Percentiles rank a stretch among this genome's conserved stretches.
Evolutionary conservation across 2,113 vertebrate species (phyloP).

Genomic region (Montifringilla adamsi): DNA sequence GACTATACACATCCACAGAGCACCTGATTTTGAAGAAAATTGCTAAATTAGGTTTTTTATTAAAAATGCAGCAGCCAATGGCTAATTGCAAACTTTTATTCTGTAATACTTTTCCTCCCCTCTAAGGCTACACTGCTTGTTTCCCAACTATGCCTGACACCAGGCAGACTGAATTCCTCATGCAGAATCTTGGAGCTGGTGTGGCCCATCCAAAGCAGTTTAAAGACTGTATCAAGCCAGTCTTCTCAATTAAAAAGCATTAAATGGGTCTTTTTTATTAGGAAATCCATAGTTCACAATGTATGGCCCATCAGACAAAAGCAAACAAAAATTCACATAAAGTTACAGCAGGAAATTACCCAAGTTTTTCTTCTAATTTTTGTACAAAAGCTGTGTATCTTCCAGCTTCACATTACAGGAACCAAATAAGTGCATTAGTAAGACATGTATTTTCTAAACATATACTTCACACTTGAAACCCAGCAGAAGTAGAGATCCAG

Average conservation of each 20-base stretch:
- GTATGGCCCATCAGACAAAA: background rate
- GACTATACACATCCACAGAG: constrained; percentile 97
- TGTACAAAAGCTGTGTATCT: background rate
- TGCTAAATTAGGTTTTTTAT: constrained; percentile 47
- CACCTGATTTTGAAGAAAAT: constrained; percentile 76
- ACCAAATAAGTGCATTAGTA: background rate
- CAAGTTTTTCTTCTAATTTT: background rate
- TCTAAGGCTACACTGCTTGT: background rate
- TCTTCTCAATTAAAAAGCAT: background rate
- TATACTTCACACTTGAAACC: background rate
- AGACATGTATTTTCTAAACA: background rate
- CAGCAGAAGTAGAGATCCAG: background rate
- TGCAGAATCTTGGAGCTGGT: background rate
- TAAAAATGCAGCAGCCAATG: background rate
- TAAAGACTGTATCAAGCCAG: background rate
- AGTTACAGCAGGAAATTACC: background rate
- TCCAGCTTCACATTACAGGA: background rate
- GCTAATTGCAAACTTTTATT: constrained; percentile 11
- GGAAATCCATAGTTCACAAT: background rate
- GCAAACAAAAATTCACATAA: background rate
- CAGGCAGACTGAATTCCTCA: background rate
- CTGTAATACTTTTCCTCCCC: background rate
- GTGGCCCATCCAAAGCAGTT: background rate
- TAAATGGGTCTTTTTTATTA: background rate
- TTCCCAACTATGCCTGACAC: background rate